phyloP scores from a whole-genome alignment of 2,113 vertebrate species.

The Emydocephalus ijimae region DNA sequence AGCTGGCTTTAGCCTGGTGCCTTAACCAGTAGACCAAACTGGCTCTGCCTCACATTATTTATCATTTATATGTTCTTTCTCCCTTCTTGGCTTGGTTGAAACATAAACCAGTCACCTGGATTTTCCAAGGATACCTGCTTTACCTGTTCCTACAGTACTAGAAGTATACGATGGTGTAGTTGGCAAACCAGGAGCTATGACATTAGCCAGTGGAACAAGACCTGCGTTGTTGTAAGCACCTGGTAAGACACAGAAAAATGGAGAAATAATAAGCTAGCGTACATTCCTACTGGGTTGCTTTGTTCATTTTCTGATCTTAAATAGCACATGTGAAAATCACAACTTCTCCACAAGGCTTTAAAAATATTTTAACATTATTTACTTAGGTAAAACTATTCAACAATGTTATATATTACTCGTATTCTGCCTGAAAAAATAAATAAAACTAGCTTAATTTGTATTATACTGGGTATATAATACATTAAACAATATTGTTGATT shows the following conservation, averaged over 20 bases:
- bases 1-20: neutral
- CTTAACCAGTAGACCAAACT: neutral
- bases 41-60: neutral
- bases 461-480: neutral
- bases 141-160: constrained; percentile 86
- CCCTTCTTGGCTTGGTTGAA: neutral
- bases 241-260: constrained; percentile 60
- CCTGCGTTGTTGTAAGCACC: constrained; percentile 96
- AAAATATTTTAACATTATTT: neutral
- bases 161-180: constrained; percentile 85
- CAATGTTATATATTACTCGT: neutral
- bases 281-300: neutral
- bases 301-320: neutral
- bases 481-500: neutral
- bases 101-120: neutral
- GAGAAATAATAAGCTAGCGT: neutral
- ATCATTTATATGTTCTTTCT: neutral
- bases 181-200: constrained; percentile 83
- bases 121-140: constrained; percentile 44
- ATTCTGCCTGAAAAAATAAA: neutral
- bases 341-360: neutral
- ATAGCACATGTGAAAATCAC: neutral
- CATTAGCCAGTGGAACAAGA: constrained; percentile 88
- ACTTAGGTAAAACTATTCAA: neutral
- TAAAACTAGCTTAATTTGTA: neutral